phyloP scores from a whole-genome alignment of 2,113 vertebrate genomes.

The Caracal caracal region DNA sequence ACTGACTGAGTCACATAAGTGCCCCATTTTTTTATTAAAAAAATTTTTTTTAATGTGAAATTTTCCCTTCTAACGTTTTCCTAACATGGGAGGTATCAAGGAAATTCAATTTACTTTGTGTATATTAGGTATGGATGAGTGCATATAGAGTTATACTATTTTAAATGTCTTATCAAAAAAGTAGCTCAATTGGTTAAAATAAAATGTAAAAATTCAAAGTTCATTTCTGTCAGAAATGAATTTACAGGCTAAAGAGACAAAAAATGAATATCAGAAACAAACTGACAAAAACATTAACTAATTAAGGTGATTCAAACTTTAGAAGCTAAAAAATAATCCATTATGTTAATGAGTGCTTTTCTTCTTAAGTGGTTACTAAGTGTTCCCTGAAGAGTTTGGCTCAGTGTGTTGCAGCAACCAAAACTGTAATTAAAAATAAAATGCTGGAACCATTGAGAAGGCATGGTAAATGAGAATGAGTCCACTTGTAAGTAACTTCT shows the following conservation, averaged over 20 bases:
- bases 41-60: not conserved
- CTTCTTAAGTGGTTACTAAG: not conserved
- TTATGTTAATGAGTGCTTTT: slow-evolving; percentile 8
- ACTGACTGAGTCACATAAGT: too few species aligned
- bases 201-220: slow-evolving; percentile 32
- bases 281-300: not conserved
- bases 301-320: slow-evolving; percentile 18
- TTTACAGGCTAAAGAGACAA: not conserved
- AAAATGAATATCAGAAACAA: not conserved
- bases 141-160: not conserved
- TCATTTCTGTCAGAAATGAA: slow-evolving; percentile 1
- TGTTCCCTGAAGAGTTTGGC: slow-evolving; percentile 26
- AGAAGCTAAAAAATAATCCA: not conserved
- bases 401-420: not conserved
- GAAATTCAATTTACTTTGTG: slow-evolving; percentile 34
- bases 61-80: not conserved
- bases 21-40: too few species aligned
- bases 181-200: not conserved
- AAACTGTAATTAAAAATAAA: slow-evolving; percentile 42
- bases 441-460: not conserved
- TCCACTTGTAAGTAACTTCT: not conserved
- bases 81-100: not conserved
- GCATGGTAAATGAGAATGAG: not conserved
- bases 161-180: not conserved
- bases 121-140: not conserved